phyloP scores from a whole-genome alignment of 2,888 invertebrate species.

The Volucella bombylans region DNA sequence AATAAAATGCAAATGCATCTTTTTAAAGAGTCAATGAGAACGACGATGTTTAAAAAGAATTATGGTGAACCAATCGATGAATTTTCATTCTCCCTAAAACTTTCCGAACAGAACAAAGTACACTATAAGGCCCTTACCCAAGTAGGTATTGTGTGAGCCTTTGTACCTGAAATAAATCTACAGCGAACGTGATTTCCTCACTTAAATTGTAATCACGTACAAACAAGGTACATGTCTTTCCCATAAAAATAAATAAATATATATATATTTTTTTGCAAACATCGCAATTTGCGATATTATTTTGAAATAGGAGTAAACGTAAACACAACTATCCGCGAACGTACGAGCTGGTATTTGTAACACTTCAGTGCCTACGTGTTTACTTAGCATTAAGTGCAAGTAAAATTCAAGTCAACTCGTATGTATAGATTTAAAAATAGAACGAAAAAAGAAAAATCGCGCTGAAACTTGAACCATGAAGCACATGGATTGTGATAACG shows the following conservation, averaged over 20 bases:
- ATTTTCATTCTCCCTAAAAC: too few relatives aligned
- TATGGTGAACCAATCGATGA: too few relatives aligned
- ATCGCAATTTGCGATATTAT: constrained; percentile 3
- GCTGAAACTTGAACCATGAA: constrained; percentile 3
- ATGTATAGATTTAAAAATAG: neutral
- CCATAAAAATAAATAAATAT: neutral
- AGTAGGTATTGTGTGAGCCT: neutral
- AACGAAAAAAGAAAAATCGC: neutral
- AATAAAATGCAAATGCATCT: too few relatives aligned
- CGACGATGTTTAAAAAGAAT: too few relatives aligned
- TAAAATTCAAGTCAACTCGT: neutral
- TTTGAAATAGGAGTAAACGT: neutral
- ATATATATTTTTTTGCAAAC: neutral
- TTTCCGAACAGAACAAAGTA: too few relatives aligned
- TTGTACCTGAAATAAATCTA: constrained; percentile 1
- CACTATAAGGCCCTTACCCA: too few relatives aligned
- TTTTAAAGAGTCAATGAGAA: too few relatives aligned
- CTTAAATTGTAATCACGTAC: neutral
- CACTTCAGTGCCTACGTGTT: neutral
- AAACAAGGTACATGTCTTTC: too few relatives aligned
- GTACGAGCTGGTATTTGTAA: too few relatives aligned
- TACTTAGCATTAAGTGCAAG: constrained; percentile 7
- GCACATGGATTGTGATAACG: constrained; percentile 26
- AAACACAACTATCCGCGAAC: too few relatives aligned
- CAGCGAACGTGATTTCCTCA: neutral